phyloP scores from a whole-genome alignment of 2,888 invertebrate species.

The Anagyrus pseudococci region DNA sequence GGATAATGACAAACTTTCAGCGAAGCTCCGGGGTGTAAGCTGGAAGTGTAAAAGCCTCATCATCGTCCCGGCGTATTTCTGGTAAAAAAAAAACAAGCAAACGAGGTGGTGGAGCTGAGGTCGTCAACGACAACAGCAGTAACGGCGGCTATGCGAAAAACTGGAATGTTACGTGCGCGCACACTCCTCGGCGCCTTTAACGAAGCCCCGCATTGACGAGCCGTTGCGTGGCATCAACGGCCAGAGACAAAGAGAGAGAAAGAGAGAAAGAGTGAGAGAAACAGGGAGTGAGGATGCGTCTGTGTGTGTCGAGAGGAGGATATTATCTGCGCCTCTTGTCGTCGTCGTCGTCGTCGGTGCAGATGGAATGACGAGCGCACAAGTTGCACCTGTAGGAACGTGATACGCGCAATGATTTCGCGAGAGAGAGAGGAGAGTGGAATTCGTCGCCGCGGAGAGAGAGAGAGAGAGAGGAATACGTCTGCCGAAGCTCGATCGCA shows the following conservation, averaged over 20 bases:
- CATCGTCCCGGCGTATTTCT: not conserved
- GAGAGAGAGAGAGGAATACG: too few species aligned
- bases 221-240: not conserved
- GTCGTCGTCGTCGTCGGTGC: too few species aligned
- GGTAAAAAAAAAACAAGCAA: not conserved
- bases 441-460: conserved; percentile 13
- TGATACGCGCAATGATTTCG: conserved; percentile 16
- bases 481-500: conserved; percentile 9
- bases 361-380: not conserved
- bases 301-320: not conserved
- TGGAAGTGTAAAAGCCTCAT: conserved; percentile 4
- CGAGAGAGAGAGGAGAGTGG: too few species aligned
- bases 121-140: too few species aligned
- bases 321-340: conserved; percentile 6
- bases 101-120: not conserved
- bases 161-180: conserved; percentile 42
- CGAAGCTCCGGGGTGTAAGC: conserved; percentile 9
- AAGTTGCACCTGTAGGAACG: not conserved
- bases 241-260: not conserved
- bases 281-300: not conserved
- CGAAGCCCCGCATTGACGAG: conserved; percentile 12
- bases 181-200: conserved; percentile 35
- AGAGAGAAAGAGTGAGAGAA: not conserved
- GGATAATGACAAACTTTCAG: too few species aligned
- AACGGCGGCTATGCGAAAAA: conserved; percentile 40